These are phyloP conservation scores for Centruroides sculpturatus DNA, from an alignment of 1,140 invertebrate species.

Conservation along the genomic window DNA sequence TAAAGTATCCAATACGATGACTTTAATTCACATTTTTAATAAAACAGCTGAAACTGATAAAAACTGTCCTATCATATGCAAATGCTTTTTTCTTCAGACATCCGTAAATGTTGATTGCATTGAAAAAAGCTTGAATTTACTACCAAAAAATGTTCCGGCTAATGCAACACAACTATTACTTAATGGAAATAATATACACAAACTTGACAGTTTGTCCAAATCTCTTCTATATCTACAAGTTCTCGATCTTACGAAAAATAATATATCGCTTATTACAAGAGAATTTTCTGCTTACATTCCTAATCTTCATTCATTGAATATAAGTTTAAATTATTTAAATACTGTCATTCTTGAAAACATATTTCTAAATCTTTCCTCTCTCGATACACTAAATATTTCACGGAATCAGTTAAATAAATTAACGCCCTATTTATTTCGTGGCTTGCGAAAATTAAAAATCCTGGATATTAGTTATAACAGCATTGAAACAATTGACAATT, in stretches of 20 bases:
- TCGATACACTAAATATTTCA: slow-evolving; percentile 5
- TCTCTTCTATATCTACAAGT: neutral
- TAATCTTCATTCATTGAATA: slow-evolving; percentile 4
- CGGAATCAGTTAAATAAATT: slow-evolving; percentile 3
- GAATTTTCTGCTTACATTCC: neutral
- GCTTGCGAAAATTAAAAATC: slow-evolving; percentile 1
- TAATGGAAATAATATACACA: too few species aligned
- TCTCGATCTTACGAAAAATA: slow-evolving; percentile 7
- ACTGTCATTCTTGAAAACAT: neutral
- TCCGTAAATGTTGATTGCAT: too few species aligned
- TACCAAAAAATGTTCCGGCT: too few species aligned
- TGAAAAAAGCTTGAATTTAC: too few species aligned
- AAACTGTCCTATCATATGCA: too few species aligned
- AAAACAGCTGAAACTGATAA: too few species aligned
- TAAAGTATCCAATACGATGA: too few species aligned
- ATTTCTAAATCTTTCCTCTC: neutral
- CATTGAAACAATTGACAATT: slow-evolving; percentile 1
- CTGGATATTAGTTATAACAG: slow-evolving; percentile 13
- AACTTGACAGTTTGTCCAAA: too few species aligned
- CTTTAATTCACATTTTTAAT: too few species aligned
- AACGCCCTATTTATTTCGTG: neutral
- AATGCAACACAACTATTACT: too few species aligned
- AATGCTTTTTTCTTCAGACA: too few species aligned
- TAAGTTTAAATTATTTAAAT: slow-evolving; percentile 1
- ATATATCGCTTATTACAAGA: neutral